phyloP scores from a whole-genome alignment of 2,113 vertebrate genomes.

The Sander lucioperca region DNA sequence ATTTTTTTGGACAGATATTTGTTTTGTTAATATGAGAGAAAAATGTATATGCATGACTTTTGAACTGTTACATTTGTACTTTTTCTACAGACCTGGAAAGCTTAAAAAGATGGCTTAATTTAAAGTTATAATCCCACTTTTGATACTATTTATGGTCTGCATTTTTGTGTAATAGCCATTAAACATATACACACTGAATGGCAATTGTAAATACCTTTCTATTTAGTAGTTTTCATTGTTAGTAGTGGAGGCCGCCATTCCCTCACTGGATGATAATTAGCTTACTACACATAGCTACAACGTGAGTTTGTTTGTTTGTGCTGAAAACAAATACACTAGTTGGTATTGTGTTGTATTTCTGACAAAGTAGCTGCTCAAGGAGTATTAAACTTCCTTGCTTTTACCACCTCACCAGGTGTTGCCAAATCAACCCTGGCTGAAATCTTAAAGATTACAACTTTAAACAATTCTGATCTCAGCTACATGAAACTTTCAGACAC shows the following conservation, averaged over 20 bases:
- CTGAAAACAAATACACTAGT: background rate
- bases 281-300: background rate
- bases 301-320: background rate
- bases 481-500: background rate
- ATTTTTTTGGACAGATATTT: constrained; percentile 47
- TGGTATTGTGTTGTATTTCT: background rate
- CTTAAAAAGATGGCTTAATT: background rate
- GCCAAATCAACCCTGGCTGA: background rate
- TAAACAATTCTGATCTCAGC: background rate
- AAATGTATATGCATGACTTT: background rate
- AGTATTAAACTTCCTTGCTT: background rate
- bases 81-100: constrained; percentile 20
- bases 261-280: background rate
- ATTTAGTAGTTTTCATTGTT: background rate
- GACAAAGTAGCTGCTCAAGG: background rate
- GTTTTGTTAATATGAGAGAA: constrained; percentile 18
- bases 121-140: constrained; percentile 32
- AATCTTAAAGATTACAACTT: constrained; percentile 12
- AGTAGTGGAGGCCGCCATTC: background rate
- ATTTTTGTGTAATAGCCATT: background rate
- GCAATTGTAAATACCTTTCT: background rate
- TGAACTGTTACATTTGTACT: constrained; percentile 22
- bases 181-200: background rate
- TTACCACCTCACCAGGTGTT: background rate
- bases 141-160: background rate